phyloP scores from a whole-genome alignment of 1,140 invertebrate genomes.

The Zaprionus capensis region DNA sequence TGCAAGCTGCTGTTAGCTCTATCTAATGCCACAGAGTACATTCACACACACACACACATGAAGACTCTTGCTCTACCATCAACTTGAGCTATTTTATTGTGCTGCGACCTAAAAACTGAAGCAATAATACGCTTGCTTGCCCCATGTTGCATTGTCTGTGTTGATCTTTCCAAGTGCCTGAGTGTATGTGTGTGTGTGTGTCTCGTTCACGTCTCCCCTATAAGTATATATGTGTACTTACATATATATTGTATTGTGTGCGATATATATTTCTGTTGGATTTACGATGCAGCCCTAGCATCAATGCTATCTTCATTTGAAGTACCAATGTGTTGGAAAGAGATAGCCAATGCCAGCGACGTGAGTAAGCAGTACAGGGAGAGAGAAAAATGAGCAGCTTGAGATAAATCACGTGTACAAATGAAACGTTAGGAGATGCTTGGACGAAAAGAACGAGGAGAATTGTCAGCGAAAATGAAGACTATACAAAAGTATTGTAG shows the following conservation, averaged over 20 bases:
- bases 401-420: constrained; percentile 52
- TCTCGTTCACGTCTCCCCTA: constrained; percentile 25
- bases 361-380: not conserved
- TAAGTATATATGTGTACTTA: constrained; percentile 31
- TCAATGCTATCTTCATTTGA: constrained; percentile 69
- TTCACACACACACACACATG: constrained; percentile 19
- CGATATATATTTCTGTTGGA: constrained; percentile 59
- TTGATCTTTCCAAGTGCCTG: constrained; percentile 5
- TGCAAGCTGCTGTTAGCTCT: constrained; percentile 51
- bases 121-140: constrained; percentile 80
- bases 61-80: constrained; percentile 59
- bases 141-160: constrained; percentile 49
- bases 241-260: constrained; percentile 46
- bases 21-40: constrained; percentile 47
- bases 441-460: not conserved
- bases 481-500: not conserved
- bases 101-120: constrained; percentile 67
- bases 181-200: not conserved
- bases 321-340: constrained; percentile 50
- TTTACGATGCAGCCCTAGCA: constrained; percentile 68
- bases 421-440: constrained; percentile 35
- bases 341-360: constrained; percentile 17
- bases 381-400: constrained; percentile 24
- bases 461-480: not conserved
- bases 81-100: constrained; percentile 75